Conservation (phyloP, 53 echinoderm and acorn worm species). For the Temnopleurus reevesii region DNA sequence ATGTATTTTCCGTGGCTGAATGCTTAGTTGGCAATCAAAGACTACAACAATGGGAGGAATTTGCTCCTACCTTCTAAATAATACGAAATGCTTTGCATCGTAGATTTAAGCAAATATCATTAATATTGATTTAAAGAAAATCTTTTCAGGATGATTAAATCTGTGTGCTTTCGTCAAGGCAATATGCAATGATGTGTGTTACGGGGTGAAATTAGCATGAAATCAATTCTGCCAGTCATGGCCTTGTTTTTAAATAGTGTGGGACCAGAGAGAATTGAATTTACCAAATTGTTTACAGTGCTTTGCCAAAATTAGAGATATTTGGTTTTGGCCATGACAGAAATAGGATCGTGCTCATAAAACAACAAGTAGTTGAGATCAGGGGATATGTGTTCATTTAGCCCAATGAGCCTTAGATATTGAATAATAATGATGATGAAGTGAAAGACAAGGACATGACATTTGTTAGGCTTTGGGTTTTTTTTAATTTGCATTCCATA, state of each 20-base stretch:
- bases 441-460: too few relatives aligned
- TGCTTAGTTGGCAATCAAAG: neutral
- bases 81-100: neutral
- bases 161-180: neutral
- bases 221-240: neutral
- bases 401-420: too few relatives aligned
- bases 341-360: too few relatives aligned
- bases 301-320: too few relatives aligned
- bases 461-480: too few relatives aligned
- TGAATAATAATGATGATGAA: too few relatives aligned
- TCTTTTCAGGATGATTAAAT: neutral
- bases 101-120: neutral
- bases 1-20: neutral
- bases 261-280: too few relatives aligned
- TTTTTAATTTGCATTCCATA: too few relatives aligned
- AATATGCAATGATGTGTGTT: neutral
- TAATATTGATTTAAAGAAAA: slow-evolving; percentile 8
- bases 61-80: neutral
- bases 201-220: neutral
- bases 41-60: neutral
- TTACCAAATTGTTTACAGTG: too few relatives aligned
- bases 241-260: neutral
- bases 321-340: too few relatives aligned
- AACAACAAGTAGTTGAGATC: too few relatives aligned
- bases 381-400: too few relatives aligned